Conservation (phyloP, 2,888 invertebrate genomes). For the Hypolimnas misippus region DNA sequence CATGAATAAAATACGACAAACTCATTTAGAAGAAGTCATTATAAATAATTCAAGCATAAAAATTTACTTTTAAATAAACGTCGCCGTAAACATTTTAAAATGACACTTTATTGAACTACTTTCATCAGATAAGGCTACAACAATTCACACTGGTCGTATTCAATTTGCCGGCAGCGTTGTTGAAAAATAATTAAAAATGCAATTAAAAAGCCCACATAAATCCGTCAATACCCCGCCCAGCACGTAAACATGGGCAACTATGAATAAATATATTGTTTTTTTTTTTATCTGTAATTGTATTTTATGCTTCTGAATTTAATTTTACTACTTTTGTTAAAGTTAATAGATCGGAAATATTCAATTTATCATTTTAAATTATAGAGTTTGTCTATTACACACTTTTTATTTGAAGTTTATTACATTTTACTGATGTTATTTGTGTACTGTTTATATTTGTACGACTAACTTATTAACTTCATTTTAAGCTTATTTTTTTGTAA, state of each 20-base stretch:
- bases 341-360: conserved; percentile 4
- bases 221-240: conserved; percentile 74
- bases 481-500: no score
- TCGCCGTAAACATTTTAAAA: conserved; percentile 37
- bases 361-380: conserved; percentile 9
- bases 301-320: conserved; percentile 35
- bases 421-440: no score
- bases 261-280: conserved; percentile 47
- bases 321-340: conserved; percentile 6
- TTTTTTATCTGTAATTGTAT: conserved; percentile 48
- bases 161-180: conserved; percentile 76
- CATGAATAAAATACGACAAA: background rate
- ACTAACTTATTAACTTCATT: no score
- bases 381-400: background rate
- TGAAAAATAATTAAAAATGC: conserved; percentile 81
- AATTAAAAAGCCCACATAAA: conserved; percentile 78
- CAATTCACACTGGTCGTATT: conserved; percentile 62
- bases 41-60: background rate
- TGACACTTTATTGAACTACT: conserved; percentile 41
- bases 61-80: conserved; percentile 24
- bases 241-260: conserved; percentile 51
- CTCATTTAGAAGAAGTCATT: no score
- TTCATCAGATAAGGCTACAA: conserved; percentile 63
- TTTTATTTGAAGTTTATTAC: no score
- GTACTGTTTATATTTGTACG: no score